Evolutionary conservation across 2,797 vertebrate species (phyloP).

Genomic region (Sus cebifrons): DNA sequence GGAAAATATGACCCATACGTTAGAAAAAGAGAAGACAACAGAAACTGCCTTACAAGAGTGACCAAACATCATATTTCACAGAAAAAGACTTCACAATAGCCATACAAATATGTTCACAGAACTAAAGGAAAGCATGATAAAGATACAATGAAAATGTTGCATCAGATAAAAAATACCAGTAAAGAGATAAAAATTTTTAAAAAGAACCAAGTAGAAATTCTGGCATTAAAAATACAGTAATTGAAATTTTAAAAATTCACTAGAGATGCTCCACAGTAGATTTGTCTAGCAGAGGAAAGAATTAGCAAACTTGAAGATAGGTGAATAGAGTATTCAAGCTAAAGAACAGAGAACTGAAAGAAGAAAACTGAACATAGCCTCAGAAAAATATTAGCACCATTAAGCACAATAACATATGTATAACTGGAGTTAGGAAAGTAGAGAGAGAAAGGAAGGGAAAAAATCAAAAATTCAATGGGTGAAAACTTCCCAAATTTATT

Average conservation of each 20-base stretch:
- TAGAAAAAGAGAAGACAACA: not conserved
- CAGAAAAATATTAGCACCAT: not conserved
- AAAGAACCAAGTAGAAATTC: not conserved
- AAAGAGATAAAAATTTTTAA: not conserved
- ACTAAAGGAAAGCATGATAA: not conserved
- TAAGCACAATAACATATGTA: not conserved
- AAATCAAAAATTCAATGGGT: not conserved
- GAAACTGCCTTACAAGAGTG: not conserved
- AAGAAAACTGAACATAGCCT: not conserved
- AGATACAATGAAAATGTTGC: not conserved
- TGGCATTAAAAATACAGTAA: not conserved
- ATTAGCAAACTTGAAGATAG: not conserved
- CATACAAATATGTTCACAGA: not conserved
- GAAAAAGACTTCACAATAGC: not conserved
- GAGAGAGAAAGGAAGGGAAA: not conserved
- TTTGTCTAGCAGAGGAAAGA: not conserved
- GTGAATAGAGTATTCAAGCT: not conserved
- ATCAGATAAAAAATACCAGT: not conserved
- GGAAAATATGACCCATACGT: not conserved
- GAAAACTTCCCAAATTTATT: not conserved
- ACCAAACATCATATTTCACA: not conserved
- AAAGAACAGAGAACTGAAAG: not conserved
- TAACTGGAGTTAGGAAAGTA: not conserved
- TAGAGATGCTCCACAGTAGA: not conserved
- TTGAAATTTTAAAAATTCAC: conserved; percentile 15